Conservation (phyloP, 2,113 vertebrate genomes). For the Phrynocephalus versicolor region DNA sequence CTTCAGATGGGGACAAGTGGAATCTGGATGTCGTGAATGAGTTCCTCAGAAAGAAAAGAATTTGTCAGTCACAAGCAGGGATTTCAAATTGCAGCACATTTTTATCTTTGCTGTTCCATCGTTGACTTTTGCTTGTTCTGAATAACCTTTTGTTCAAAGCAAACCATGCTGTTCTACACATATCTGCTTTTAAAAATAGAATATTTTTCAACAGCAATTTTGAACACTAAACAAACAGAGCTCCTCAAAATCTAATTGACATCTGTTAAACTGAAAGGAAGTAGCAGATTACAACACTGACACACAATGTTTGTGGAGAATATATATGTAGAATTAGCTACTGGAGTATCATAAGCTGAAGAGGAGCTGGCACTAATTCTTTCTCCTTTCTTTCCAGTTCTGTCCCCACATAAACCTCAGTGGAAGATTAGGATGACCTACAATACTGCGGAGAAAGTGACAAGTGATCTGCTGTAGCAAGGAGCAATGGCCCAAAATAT, state of each 20-base stretch:
- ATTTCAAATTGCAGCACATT: background rate
- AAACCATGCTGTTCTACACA: background rate
- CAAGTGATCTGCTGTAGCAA: background rate
- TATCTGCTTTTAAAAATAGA: background rate
- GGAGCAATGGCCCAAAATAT: background rate
- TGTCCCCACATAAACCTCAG: background rate
- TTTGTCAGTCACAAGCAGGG: background rate
- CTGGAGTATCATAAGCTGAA: too few species aligned
- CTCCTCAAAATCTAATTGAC: too few species aligned
- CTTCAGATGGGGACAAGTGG: constrained; percentile 36
- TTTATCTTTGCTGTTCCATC: too few species aligned
- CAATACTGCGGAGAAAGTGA: background rate
- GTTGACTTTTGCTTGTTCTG: too few species aligned
- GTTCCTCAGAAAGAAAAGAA: constrained; percentile 17
- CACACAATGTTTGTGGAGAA: too few species aligned
- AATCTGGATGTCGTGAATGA: constrained; percentile 8
- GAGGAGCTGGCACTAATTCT: background rate
- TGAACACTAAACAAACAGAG: too few species aligned
- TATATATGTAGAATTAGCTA: too few species aligned
- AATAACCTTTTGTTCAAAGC: constrained; percentile 28
- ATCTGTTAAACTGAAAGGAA: too few species aligned
- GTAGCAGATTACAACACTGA: too few species aligned
- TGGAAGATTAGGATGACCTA: background rate
- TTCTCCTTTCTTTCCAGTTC: background rate
- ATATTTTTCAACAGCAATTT: too few species aligned